Evolutionary conservation across 2,797 vertebrate species (phyloP), one percentile per base, ranked within the genome.

Genomic region (Knipowitschia caucasica): DNA sequence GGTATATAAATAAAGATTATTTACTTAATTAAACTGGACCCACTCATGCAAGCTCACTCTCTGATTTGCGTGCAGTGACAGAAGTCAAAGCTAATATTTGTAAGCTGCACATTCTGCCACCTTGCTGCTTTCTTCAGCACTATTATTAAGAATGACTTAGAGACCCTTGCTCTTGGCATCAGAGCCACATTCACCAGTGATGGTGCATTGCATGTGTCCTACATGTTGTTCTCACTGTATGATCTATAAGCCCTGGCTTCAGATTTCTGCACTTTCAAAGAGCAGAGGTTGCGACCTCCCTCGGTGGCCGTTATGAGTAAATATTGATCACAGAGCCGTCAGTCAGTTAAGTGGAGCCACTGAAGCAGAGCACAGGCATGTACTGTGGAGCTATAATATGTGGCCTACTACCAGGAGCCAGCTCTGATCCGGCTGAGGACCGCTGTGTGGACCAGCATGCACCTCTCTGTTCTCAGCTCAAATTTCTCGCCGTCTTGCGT

Each of bases 311-410:
- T 86, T 86, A 80, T 81, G 73, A 76, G 80, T 80, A 83, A 78
- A 84, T 83, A 88, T 88, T 86, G 84, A 89, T 86, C 49, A 78
- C 66, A 67, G 70, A 62, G 66, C 55, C 69, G 76, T 78, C 73
- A 62, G 72, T 51, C 77, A 71, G 71, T 71, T 80, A 87, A 86
- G 62, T 77, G 70, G 80, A 79, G 67, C 77, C 68, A 57, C 72
- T 47, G 3, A 64, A 79, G 75, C 71, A 59, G 60, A 86, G 81
- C 76, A 83, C 68, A 75, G 67, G 55, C 51, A 1, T 62, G 65
- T 71, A 84, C 63, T 82, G 71, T 79, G 62, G 34, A 77, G 73
- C 12, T 40, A 5, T 71, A 76, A 82, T 78, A 80, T 81, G 62
- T 66, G 63, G 67, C 67, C 56, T 81, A 69, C 83, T 83, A 80